Base-by-base conservation (phyloP, 2,888 invertebrate species). In the Euzophera pinguis region DNA sequence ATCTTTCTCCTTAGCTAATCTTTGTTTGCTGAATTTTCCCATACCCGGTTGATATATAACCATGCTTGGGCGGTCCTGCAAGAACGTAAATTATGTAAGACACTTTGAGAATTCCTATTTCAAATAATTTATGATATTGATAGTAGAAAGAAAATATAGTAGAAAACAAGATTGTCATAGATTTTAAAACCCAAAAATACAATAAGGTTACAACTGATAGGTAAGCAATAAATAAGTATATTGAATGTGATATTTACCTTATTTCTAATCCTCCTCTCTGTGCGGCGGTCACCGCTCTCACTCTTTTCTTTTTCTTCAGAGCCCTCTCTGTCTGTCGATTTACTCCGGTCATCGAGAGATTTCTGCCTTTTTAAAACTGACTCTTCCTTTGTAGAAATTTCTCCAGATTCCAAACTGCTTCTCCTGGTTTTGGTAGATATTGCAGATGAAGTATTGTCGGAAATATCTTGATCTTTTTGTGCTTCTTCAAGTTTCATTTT, bases 41-140 rank as follows among this genome's bases (percentile, higher is more conserved):
- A 95, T 97, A 16, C 96, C 96, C 0, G 98, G 98, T 63, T 97
- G 94, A 81, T 98, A 98, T 63, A 98, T 95, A 56, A 95, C 95
- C 75, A 97, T 93, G 41, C 97, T 95, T 17, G 98, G 98, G 39
- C 97, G 94, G 85, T 97, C 97, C 94, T 95, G 66, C 8, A 70
- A 71, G 32, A 50, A 57, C 27, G 51, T 37, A 35, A 14, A 45
- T 34, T 35, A 32, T 32, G 7, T 39, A 14, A 38, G 9, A 13
- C 13, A 38, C 0, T n/a, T n/a, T 22, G 22, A 22, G 3, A 2
- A 22, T 22, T 22, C 5, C 22, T 22, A 22, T 22, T 22, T 22
- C n/a, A 22, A 22, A 22, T 22, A 22, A 5, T 22, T 22, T 22
- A 22, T 5, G 22, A n/a, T n/a, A n/a, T n/a, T n/a, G n/a, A n/a